These are phyloP conservation scores for Penaeus chinensis DNA, from an alignment of 1,140 invertebrate species.

Conservation along the genomic window DNA sequence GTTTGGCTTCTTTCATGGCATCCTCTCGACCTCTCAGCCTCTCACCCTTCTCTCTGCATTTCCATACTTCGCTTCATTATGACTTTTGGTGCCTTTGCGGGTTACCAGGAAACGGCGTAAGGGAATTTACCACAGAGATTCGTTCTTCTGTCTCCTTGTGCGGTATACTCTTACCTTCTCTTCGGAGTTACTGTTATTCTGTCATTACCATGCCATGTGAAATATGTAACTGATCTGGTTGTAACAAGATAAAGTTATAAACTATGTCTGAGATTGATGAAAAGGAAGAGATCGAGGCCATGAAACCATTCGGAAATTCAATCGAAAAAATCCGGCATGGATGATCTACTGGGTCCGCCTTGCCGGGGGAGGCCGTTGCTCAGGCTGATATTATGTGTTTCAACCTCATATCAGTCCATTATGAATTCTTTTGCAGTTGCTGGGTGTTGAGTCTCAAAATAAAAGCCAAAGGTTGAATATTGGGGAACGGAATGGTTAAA, in stretches of 20 bases:
- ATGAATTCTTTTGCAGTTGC: slow-evolving; percentile 60
- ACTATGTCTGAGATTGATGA: too few relatives aligned
- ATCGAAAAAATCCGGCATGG: too few relatives aligned
- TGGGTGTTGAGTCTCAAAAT: slow-evolving; percentile 55
- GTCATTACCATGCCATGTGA: too few relatives aligned
- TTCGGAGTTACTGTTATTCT: too few relatives aligned
- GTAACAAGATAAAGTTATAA: too few relatives aligned
- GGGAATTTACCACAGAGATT: neutral
- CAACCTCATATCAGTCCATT: slow-evolving; percentile 57
- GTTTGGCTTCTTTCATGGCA: slow-evolving; percentile 52
- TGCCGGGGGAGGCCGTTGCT: neutral
- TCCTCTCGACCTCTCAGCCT: slow-evolving; percentile 35
- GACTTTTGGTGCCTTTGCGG: slow-evolving; percentile 49
- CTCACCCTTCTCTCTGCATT: slow-evolving; percentile 57
- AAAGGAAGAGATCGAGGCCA: too few relatives aligned
- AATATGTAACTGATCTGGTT: too few relatives aligned
- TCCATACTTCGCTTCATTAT: slow-evolving; percentile 62
- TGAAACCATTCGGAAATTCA: too few relatives aligned
- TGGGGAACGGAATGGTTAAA: slow-evolving; percentile 56
- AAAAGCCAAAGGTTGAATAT: slow-evolving; percentile 56
- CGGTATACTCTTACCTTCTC: too few relatives aligned
- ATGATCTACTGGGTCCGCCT: neutral
- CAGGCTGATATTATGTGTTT: slow-evolving; percentile 40
- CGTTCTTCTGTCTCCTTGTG: too few relatives aligned
- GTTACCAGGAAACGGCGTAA: slow-evolving; percentile 29